Evolutionary conservation across 1,140 invertebrate genomes (phyloP).

Genomic region (Zaprionus ghesquierei): DNA sequence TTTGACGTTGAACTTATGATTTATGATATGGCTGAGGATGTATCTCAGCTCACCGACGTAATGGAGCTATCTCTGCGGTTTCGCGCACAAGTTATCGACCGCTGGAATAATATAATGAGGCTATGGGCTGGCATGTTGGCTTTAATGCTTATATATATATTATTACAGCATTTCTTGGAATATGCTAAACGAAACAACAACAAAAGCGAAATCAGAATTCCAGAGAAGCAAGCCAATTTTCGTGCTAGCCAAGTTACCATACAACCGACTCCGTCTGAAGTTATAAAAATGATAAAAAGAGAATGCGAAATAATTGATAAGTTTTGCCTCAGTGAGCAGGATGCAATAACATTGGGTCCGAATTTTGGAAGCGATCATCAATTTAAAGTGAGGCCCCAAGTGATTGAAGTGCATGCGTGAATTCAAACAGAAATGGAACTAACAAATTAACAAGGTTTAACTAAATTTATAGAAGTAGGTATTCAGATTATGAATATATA

Average conservation of each 20-base stretch:
- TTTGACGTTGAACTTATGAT: slow-evolving; percentile 32
- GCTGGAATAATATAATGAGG: background rate
- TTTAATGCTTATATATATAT: background rate
- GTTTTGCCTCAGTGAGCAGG: too few relatives aligned
- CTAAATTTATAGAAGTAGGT: background rate
- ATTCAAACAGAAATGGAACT: too few relatives aligned
- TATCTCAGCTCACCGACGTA: slow-evolving; percentile 15
- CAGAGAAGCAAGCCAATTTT: background rate
- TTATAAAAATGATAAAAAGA: too few relatives aligned
- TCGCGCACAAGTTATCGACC: slow-evolving; percentile 2
- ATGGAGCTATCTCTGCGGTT: slow-evolving; percentile 31
- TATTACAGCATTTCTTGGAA: background rate
- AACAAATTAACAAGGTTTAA: too few relatives aligned
- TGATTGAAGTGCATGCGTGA: too few relatives aligned
- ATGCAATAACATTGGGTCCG: too few relatives aligned
- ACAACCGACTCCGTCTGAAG: too few relatives aligned
- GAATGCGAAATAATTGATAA: too few relatives aligned
- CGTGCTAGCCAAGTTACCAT: too few relatives aligned
- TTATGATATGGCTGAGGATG: slow-evolving; percentile 51
- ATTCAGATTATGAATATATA: background rate
- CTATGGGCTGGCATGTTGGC: slow-evolving; percentile 10
- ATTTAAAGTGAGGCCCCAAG: too few relatives aligned
- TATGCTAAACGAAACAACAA: background rate
- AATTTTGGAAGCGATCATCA: too few relatives aligned
- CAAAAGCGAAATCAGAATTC: background rate